Evolutionary conservation across 2,113 vertebrate species (phyloP).

Genomic region (Trichomycterus rosablanca): DNA sequence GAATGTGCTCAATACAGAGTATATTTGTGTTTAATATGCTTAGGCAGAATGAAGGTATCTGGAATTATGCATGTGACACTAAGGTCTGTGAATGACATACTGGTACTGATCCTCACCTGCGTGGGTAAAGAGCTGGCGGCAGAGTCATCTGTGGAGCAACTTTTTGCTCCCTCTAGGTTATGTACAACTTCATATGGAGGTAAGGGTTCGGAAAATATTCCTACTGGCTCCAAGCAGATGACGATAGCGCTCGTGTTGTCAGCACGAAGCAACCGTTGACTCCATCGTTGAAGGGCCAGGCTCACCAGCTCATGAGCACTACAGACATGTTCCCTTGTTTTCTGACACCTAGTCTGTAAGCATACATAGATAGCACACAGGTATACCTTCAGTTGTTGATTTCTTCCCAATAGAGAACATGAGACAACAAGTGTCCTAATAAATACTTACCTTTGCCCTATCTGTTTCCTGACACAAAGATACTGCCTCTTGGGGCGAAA

Average conservation of each 20-base stretch:
- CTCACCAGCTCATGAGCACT: constrained; percentile 63
- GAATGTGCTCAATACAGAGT: too few relatives aligned
- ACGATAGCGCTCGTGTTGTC: constrained; percentile 97
- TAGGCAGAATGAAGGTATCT: too few relatives aligned
- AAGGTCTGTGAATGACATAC: too few relatives aligned
- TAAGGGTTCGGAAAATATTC: constrained; percentile 62
- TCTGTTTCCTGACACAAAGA: constrained; percentile 93
- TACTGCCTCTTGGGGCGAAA: constrained; percentile 90
- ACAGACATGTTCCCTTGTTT: constrained; percentile 32
- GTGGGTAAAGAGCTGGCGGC: constrained; percentile 73
- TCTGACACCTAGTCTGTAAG: constrained; percentile 22
- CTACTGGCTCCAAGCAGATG: constrained; percentile 74
- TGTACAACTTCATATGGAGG: constrained; percentile 82
- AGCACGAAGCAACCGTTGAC: constrained; percentile 92
- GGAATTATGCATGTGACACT: too few relatives aligned
- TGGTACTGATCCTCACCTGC: constrained; percentile 67
- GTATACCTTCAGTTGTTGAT: too few relatives aligned
- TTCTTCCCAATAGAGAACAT: too few relatives aligned
- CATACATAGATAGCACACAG: not conserved
- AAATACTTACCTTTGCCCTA: constrained; percentile 71
- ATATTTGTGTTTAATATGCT: too few relatives aligned
- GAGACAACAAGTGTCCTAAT: too few relatives aligned
- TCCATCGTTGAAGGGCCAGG: constrained; percentile 86
- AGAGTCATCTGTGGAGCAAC: constrained; percentile 61
- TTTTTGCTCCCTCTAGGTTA: constrained; percentile 79